Evolutionary conservation across 2,797 vertebrate genomes (phyloP), one percentile per base, ranked within the genome.

Genomic region (Sitta carolinensis): DNA sequence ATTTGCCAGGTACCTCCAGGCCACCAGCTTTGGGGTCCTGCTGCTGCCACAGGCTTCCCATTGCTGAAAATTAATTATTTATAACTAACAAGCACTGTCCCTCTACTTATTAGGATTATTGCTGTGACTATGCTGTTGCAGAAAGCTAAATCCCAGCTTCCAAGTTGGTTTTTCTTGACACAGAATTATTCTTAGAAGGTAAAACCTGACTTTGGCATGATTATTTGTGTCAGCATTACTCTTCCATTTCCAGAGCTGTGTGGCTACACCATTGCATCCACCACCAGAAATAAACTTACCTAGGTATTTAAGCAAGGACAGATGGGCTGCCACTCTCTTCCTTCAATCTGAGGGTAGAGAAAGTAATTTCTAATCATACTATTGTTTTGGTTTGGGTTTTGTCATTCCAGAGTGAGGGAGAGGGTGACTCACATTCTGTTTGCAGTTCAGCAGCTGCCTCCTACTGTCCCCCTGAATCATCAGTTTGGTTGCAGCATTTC

Each of bases 391-490:
- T 69, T 59, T 84, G 52, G 6, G 1, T 17, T 61, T 68, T 54
- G 91, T 93, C 40, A 40, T 67, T 48, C 54, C 84, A 57, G 16
- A 94, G 32, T 73, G 42, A 88, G 62, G 72, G 67, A 79, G 29
- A 52, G 36, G 9, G 21, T 89, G 82, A 88, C 40, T 94, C 52
- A 67, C 42, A 55, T 32, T 94, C 82, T 93, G 69, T 90, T 92
- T 91, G 76, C 36, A 80, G 62, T 66, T 77, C 79, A 93, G 54
- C 81, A 91, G 87, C 91, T 96, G 91, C 34, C 76, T 95, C 84
- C 68, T 79, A 66, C 91, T 67, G 69, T 87, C 48, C 34, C 17
- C 55, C 22, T 84, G 92, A 93, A 88, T 95, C 84, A 94, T 72
- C 66, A 83, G 29, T 74, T 89, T 13, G 17, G 68, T 57, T 89